These are phyloP conservation scores for Melanerpes formicivorus DNA, from an alignment of 2,113 vertebrate species.

Conservation along the genomic window DNA sequence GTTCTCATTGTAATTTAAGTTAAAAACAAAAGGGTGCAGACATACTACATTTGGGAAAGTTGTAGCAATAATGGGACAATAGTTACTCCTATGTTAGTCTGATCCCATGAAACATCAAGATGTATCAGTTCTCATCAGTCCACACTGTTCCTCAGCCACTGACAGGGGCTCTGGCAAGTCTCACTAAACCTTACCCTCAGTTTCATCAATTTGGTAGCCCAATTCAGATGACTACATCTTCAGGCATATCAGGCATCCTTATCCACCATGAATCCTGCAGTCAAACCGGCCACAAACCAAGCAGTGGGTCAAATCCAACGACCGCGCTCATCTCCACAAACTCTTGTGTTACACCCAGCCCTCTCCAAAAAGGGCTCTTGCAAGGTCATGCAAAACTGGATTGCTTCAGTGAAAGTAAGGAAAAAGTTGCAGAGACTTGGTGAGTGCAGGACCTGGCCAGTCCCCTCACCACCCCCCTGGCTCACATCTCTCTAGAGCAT, in stretches of 20 bases:
- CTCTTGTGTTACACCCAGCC: accelerated
- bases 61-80: background rate
- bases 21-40: background rate
- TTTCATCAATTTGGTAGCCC: background rate
- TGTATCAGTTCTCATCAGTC: background rate
- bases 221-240: background rate
- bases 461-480: background rate
- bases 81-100: background rate
- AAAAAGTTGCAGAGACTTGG: background rate
- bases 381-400: background rate
- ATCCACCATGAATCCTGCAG: background rate
- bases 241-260: background rate
- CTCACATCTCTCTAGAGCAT: background rate
- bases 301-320: background rate
- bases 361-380: background rate
- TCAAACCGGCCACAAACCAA: background rate
- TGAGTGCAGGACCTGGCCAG: background rate
- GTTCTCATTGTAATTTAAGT: background rate
- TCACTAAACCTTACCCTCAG: background rate
- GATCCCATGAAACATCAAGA: background rate
- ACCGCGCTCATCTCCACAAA: background rate
- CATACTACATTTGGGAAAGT: background rate
- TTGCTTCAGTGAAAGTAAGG: background rate
- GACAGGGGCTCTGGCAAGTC: background rate
- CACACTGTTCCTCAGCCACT: background rate